These are phyloP conservation scores for Gallinago jamesoni DNA, from an alignment of 2,113 vertebrate genomes.

Conservation along the genomic window DNA sequence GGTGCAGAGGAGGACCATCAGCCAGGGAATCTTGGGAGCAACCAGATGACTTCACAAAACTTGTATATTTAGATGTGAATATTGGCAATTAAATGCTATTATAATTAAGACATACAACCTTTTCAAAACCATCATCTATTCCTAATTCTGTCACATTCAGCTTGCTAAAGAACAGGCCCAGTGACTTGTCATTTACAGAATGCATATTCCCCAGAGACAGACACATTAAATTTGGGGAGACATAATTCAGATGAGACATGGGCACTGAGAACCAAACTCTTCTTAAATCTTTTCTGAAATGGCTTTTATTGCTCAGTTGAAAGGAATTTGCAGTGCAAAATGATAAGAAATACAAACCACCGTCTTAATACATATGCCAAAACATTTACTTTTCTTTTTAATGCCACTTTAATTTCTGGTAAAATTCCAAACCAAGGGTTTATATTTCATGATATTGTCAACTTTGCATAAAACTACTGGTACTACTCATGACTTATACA, in stretches of 20 bases:
- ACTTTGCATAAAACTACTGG: constrained; percentile 76
- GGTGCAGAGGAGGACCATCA: not conserved
- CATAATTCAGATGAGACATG: constrained; percentile 46
- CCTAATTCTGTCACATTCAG: not conserved
- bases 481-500: constrained; percentile 76
- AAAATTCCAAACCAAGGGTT: constrained; percentile 66
- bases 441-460: constrained; percentile 79
- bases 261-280: constrained; percentile 21
- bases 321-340: constrained; percentile 54
- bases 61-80: not conserved
- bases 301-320: constrained; percentile 46
- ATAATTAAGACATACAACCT: not conserved
- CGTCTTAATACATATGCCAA: constrained; percentile 44
- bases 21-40: not conserved
- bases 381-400: constrained; percentile 62
- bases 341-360: constrained; percentile 47
- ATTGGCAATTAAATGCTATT: not conserved
- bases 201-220: constrained; percentile 41
- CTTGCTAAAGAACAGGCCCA: constrained; percentile 25
- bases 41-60: not conserved
- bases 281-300: not conserved
- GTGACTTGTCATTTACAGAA: constrained; percentile 7
- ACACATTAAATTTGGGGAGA: constrained; percentile 32
- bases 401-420: constrained; percentile 72
- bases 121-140: constrained; percentile 36